Conservation (phyloP, 2,113 vertebrate genomes). For the Capra hircus region DNA sequence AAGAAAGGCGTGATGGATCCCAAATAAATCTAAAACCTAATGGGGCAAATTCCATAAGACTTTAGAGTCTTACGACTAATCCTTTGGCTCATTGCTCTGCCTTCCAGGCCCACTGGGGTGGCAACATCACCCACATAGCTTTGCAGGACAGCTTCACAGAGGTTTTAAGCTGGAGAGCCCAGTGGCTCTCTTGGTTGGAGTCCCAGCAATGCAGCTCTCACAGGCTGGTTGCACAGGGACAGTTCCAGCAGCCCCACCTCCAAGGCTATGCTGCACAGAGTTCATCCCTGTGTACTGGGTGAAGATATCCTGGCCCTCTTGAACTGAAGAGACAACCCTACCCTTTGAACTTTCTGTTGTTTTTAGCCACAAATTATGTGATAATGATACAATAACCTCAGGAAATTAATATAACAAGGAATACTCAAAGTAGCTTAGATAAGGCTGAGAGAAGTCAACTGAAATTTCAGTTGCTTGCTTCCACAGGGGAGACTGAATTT, state of each 20-base stretch:
- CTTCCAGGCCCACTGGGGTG: neutral
- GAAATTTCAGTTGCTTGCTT: neutral
- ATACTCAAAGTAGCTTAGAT: neutral
- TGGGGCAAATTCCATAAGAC: neutral
- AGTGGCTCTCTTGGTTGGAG: neutral
- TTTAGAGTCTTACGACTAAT: neutral
- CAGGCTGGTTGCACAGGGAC: neutral
- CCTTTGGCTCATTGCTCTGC: neutral
- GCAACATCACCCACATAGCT: neutral
- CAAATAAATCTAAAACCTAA: neutral
- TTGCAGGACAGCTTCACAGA: neutral
- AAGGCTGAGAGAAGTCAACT: neutral
- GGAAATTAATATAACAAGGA: neutral
- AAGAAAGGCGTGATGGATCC: neutral
- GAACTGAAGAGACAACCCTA: neutral
- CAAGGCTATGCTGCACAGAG: neutral
- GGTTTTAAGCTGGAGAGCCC: neutral
- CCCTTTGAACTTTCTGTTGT: neutral
- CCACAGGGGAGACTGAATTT: neutral
- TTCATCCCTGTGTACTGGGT: neutral
- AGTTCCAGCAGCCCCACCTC: no score
- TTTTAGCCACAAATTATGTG: neutral
- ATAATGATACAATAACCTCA: neutral
- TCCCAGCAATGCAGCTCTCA: neutral
- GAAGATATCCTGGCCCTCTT: neutral